Evolutionary conservation across 2,113 vertebrate species (phyloP).

Genomic region (Acrocephalus kingi): DNA sequence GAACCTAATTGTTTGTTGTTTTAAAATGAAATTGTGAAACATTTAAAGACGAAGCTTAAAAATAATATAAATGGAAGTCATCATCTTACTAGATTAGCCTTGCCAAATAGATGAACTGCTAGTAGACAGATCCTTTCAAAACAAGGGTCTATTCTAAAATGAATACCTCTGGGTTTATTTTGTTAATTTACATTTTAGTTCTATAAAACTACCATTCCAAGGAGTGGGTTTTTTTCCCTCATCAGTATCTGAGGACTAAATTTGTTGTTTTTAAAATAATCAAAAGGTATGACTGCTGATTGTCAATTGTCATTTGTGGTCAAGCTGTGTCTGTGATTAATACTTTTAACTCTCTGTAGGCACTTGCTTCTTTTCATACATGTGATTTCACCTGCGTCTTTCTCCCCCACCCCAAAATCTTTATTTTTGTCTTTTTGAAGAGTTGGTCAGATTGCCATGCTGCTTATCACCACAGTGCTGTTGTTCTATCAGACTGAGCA

Average conservation of each 20-base stretch:
- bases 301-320: neutral
- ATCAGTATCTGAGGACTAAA: neutral
- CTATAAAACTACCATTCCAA: neutral
- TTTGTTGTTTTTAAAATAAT: neutral
- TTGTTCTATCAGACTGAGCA: neutral
- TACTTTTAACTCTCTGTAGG: neutral
- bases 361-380: neutral
- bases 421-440: neutral
- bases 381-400: neutral
- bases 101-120: neutral
- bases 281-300: neutral
- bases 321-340: neutral
- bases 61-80: neutral
- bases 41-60: neutral
- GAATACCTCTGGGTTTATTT: neutral
- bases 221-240: accelerated
- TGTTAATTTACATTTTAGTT: neutral
- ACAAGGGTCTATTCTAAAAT: neutral
- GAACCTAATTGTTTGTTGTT: neutral
- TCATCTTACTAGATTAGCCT: neutral
- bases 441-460: neutral
- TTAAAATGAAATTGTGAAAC: conserved; percentile 5
- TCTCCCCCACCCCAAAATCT: neutral
- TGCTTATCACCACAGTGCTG: accelerated
- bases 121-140: neutral